Evolutionary conservation across 2,888 invertebrate genomes (phyloP).

Genomic region (Dioctria linearis): DNA sequence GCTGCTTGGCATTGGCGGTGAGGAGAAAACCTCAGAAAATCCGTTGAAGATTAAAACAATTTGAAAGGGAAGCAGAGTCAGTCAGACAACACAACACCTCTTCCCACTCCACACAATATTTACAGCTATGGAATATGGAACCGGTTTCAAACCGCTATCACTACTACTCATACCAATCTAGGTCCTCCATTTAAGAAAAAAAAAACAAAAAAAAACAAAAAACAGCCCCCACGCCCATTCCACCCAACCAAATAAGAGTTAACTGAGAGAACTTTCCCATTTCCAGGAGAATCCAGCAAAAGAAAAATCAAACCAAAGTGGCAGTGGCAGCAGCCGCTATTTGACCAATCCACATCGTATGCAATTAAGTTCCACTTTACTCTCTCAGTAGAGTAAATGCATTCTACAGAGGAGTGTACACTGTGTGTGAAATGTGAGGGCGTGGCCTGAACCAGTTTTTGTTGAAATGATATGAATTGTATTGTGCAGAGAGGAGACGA

Average conservation of each 20-base stretch:
- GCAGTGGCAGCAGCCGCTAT: neutral
- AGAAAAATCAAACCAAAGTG: neutral
- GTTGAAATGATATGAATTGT: too few relatives aligned
- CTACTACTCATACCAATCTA: neutral
- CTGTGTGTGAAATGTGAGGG: neutral
- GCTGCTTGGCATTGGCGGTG: slow-evolving; percentile 1
- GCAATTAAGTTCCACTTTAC: slow-evolving; percentile 34
- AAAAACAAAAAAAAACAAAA: too few relatives aligned
- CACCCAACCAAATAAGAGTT: too few relatives aligned
- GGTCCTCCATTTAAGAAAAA: too few relatives aligned
- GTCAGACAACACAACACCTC: neutral
- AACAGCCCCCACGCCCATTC: too few relatives aligned
- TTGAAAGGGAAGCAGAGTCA: neutral
- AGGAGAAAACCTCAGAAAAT: slow-evolving; percentile 45
- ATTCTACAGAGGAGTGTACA: slow-evolving; percentile 23
- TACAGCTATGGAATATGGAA: neutral
- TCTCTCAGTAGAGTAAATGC: slow-evolving; percentile 37
- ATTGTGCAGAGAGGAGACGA: neutral
- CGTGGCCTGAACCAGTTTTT: slow-evolving; percentile 27
- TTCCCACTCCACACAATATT: slow-evolving; percentile 3
- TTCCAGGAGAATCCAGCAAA: neutral
- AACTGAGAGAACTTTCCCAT: too few relatives aligned
- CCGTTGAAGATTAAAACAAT: slow-evolving; percentile 27
- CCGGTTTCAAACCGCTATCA: neutral
- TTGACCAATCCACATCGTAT: slow-evolving; percentile 29